Evolutionary conservation across 2,888 invertebrate genomes (phyloP).

Genomic region (Drosophila buzzatii): DNA sequence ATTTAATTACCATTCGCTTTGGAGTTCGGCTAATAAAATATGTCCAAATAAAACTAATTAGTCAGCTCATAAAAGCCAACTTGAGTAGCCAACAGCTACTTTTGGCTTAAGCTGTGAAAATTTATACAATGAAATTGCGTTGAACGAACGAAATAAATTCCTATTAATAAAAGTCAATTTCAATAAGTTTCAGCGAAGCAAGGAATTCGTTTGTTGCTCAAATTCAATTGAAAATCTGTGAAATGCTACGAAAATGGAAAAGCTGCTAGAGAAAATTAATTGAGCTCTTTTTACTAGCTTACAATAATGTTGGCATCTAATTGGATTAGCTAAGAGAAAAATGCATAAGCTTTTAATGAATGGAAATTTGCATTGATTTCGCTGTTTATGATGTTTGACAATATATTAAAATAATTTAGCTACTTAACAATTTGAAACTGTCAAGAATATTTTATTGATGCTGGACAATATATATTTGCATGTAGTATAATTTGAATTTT

Average conservation of each 20-base stretch:
- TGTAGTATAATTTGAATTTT: too few relatives aligned
- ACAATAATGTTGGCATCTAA: neutral
- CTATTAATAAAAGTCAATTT: constrained; percentile 3
- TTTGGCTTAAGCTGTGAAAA: neutral
- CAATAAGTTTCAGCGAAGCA: neutral
- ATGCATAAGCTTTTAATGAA: neutral
- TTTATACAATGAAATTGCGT: neutral
- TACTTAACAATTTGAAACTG: neutral
- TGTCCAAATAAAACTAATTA: constrained; percentile 59
- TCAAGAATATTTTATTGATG: neutral
- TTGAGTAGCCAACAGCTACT: constrained; percentile 1
- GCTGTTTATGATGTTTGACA: too few relatives aligned
- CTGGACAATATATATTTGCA: too few relatives aligned
- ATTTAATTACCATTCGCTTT: constrained; percentile 58
- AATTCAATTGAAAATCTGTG: neutral
- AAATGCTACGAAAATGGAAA: neutral
- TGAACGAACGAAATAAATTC: constrained; percentile 1
- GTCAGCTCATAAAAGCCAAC: constrained; percentile 32
- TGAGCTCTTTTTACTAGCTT: neutral
- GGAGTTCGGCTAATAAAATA: constrained; percentile 53
- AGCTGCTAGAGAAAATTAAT: neutral
- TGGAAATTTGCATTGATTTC: neutral
- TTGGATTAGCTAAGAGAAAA: constrained; percentile 6
- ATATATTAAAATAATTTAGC: neutral
- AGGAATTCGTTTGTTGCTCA: neutral